These are phyloP conservation scores for Sebastes itinus DNA, from an alignment of 2,797 vertebrate species.

Conservation along the genomic window DNA sequence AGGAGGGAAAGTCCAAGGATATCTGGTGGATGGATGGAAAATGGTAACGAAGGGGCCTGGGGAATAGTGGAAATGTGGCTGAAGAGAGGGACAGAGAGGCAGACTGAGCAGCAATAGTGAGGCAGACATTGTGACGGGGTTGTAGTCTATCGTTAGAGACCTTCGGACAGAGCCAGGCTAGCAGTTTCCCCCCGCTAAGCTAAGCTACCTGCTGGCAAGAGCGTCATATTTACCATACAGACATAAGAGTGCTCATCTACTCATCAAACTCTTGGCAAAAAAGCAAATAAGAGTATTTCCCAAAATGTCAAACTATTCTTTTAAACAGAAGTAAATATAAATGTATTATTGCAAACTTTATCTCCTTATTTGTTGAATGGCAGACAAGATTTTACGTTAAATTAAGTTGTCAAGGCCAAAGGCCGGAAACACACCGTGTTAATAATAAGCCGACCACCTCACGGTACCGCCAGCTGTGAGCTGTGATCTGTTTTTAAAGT, in stretches of 20 bases:
- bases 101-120: not conserved
- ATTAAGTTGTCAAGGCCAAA: no score
- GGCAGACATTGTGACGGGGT: not conserved
- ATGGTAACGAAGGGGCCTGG: not conserved
- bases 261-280: not conserved
- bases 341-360: not conserved
- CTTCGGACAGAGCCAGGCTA: not conserved
- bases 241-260: no score
- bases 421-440: no score
- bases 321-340: no score
- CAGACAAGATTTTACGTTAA: not conserved
- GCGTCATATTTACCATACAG: not conserved
- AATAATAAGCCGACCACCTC: no score
- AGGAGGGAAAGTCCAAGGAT: not conserved
- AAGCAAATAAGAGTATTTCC: not conserved
- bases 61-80: not conserved
- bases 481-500: no score
- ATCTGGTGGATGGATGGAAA: not conserved
- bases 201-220: not conserved
- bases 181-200: not conserved
- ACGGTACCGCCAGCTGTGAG: no score
- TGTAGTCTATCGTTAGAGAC: not conserved
- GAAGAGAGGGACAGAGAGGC: not conserved
- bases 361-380: not conserved
- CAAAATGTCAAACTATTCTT: not conserved